These are phyloP conservation scores for Crocallis elinguaria DNA, from an alignment of 2,888 invertebrate species.

Conservation along the genomic window DNA sequence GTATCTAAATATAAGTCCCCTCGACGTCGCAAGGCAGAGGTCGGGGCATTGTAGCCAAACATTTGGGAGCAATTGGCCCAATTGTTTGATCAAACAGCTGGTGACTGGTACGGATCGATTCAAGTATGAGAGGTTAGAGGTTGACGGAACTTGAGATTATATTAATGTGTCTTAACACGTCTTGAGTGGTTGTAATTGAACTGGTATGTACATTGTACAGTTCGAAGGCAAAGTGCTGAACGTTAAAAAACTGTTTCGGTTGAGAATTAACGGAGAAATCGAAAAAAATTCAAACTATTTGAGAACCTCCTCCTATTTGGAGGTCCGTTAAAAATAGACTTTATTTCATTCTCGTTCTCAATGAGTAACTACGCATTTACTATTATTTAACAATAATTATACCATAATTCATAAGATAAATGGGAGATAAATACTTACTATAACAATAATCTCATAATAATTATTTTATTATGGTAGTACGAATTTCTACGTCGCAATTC, in stretches of 20 bases:
- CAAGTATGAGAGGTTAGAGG: constrained; percentile 8
- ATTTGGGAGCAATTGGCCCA: constrained; percentile 17
- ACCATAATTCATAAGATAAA: too few relatives aligned
- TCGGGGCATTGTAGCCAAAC: constrained; percentile 17
- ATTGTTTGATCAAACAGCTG: constrained; percentile 3
- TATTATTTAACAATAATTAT: too few relatives aligned
- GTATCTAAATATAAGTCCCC: constrained; percentile 19
- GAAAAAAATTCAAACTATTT: too few relatives aligned
- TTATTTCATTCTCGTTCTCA: too few relatives aligned
- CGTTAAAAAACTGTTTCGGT: too few relatives aligned
- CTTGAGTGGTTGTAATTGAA: background rate
- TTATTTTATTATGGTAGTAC: background rate
- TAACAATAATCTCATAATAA: background rate
- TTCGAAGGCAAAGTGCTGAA: too few relatives aligned
- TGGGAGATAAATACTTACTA: too few relatives aligned
- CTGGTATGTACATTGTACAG: too few relatives aligned
- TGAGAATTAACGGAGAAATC: too few relatives aligned
- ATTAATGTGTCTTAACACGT: background rate
- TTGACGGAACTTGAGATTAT: constrained; percentile 3
- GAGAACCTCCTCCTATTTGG: too few relatives aligned
- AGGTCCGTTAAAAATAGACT: too few relatives aligned
- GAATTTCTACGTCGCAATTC: constrained; percentile 17
- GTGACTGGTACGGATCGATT: constrained; percentile 22
- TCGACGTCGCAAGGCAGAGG: constrained; percentile 17
- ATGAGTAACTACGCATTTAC: too few relatives aligned